Percentiles rank a stretch among this genome's conserved stretches.
Conservation (phyloP, 2,797 vertebrate genomes). For the Triplophysa yarkandensis region DNA sequence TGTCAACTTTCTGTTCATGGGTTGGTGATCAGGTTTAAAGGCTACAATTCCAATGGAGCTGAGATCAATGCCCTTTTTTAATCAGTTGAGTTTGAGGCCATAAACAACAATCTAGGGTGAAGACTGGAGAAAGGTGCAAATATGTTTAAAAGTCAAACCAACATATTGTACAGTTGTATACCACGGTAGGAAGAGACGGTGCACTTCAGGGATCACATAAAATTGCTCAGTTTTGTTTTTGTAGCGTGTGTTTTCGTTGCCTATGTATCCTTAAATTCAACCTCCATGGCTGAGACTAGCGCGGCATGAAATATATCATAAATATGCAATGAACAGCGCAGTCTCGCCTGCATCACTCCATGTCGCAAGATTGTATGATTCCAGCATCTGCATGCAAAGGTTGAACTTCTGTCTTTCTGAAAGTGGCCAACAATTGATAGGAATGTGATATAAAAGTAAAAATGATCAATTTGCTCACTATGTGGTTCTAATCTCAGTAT, state of each 20-base stretch:
- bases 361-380: neutral
- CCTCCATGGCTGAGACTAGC: neutral
- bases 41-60: slow-evolving; percentile 8
- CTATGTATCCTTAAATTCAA: neutral
- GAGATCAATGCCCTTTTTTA: slow-evolving; percentile 18
- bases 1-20: neutral
- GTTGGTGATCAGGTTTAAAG: neutral
- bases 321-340: slow-evolving; percentile 1
- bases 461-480: neutral
- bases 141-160: neutral
- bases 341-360: neutral
- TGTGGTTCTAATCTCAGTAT: neutral
- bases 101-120: neutral
- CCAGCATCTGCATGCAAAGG: slow-evolving; percentile 1
- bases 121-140: neutral
- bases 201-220: slow-evolving; percentile 13
- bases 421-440: neutral
- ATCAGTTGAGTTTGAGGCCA: neutral
- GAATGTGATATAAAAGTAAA: neutral
- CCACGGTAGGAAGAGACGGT: neutral
- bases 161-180: neutral
- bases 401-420: neutral
- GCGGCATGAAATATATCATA: neutral
- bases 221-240: slow-evolving; percentile 39
- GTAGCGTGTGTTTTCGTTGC: slow-evolving; percentile 16